Evolutionary conservation across 2,113 vertebrate genomes (phyloP).

Genomic region (Leptosomus discolor): DNA sequence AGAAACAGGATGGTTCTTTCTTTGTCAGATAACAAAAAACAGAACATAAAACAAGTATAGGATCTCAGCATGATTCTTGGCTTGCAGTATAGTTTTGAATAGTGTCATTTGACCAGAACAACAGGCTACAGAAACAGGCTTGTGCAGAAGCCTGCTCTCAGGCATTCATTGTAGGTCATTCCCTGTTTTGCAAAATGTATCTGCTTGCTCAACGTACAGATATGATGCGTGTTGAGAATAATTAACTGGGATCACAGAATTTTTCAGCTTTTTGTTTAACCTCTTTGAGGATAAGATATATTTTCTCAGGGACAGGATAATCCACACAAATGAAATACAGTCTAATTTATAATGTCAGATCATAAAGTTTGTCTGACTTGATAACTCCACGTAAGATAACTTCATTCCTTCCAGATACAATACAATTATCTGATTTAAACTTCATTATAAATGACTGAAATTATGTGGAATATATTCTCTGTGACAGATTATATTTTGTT

Average conservation of each 20-base stretch:
- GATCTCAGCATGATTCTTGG: neutral
- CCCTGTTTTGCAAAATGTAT: neutral
- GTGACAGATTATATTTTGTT: neutral
- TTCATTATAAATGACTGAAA: neutral
- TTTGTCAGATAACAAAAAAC: neutral
- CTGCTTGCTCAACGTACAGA: neutral
- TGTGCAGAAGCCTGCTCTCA: neutral
- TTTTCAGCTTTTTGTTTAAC: neutral
- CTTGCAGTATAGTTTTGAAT: neutral
- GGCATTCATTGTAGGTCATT: neutral
- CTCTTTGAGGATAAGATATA: neutral
- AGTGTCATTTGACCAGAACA: neutral
- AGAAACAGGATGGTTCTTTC: neutral
- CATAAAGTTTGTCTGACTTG: neutral
- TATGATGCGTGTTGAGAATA: neutral
- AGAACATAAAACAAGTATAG: neutral
- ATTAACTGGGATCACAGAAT: neutral
- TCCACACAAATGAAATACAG: neutral
- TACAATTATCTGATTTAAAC: neutral
- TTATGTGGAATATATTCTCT: neutral
- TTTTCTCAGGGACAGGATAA: neutral
- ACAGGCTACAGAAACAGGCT: neutral
- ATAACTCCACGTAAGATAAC: neutral
- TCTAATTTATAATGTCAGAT: neutral
- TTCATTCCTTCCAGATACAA: neutral